Conservation (phyloP, 1,140 invertebrate species). For the Drosophila sp. region DNA sequence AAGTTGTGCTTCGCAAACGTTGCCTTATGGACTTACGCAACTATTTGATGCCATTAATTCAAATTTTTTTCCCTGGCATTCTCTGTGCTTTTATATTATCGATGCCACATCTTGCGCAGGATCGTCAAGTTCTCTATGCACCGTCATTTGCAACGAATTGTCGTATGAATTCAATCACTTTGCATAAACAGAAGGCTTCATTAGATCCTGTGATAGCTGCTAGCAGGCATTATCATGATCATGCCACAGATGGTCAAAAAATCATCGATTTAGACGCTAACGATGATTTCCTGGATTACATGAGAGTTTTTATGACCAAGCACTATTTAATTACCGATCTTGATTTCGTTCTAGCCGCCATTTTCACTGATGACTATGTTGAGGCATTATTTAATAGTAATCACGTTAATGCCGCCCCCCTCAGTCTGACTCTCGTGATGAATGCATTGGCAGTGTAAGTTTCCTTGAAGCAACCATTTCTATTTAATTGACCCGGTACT, state of each 20-base stretch:
- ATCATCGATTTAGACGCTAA: conserved; percentile 1
- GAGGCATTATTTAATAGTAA: conserved; percentile 39
- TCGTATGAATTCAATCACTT: neutral
- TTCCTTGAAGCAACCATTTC: neutral
- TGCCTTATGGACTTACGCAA: conserved; percentile 29
- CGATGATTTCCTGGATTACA: neutral
- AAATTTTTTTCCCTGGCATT: conserved; percentile 29
- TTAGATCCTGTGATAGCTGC: conserved; percentile 5
- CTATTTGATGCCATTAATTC: conserved; percentile 7
- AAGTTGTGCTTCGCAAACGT: conserved; percentile 21
- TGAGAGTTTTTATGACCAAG: neutral
- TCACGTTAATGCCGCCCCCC: conserved; percentile 27
- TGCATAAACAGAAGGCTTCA: neutral
- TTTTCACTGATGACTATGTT: conserved; percentile 19
- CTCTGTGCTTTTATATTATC: conserved; percentile 5
- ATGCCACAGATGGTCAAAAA: neutral
- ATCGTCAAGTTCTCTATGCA: neutral
- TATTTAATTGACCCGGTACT: neutral
- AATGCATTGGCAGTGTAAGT: conserved; percentile 57
- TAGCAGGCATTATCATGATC: conserved; percentile 7
- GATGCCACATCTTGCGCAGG: conserved; percentile 13
- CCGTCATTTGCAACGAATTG: neutral
- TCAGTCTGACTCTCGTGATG: conserved; percentile 46
- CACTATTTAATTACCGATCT: conserved; percentile 18
- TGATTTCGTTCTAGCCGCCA: conserved; percentile 26